Conservation (phyloP, 2,797 vertebrate genomes). For the Oreonectes daqikongensis region DNA sequence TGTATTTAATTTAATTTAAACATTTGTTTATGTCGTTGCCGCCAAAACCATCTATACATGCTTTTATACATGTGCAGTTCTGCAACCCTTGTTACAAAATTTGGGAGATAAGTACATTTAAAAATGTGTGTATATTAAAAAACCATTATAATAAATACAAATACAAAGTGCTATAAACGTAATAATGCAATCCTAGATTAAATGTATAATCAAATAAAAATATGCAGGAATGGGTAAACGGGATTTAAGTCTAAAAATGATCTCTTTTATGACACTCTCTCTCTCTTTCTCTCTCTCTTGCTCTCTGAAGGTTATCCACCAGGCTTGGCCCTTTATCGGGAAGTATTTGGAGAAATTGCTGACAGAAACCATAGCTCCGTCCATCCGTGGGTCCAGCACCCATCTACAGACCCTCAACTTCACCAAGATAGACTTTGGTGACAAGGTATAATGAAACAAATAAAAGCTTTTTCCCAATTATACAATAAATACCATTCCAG, state of each 20-base stretch:
- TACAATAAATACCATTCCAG: neutral
- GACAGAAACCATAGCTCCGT: constrained; percentile 87
- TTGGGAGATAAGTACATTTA: too few relatives aligned
- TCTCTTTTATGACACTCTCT: neutral
- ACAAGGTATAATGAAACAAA: too few relatives aligned
- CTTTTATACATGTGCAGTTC: too few relatives aligned
- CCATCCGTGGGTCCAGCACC: constrained; percentile 82
- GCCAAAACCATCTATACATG: too few relatives aligned
- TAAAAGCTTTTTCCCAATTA: too few relatives aligned
- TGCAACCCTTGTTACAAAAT: too few relatives aligned
- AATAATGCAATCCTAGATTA: neutral
- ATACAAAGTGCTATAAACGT: neutral
- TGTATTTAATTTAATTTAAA: too few relatives aligned
- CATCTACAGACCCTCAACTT: constrained; percentile 92
- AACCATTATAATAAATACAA: neutral
- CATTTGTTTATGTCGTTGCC: too few relatives aligned
- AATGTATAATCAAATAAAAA: neutral
- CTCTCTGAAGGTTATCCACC: constrained; percentile 82
- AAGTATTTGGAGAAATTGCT: constrained; percentile 93
- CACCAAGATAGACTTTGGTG: constrained; percentile 88
- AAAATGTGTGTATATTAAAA: too few relatives aligned
- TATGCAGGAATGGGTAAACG: neutral
- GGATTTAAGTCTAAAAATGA: neutral
- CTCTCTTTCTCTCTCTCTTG: neutral
- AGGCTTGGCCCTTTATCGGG: constrained; percentile 66